Evolutionary conservation across 1,140 invertebrate genomes (phyloP).

Genomic region (Brachionus koreanus): DNA sequence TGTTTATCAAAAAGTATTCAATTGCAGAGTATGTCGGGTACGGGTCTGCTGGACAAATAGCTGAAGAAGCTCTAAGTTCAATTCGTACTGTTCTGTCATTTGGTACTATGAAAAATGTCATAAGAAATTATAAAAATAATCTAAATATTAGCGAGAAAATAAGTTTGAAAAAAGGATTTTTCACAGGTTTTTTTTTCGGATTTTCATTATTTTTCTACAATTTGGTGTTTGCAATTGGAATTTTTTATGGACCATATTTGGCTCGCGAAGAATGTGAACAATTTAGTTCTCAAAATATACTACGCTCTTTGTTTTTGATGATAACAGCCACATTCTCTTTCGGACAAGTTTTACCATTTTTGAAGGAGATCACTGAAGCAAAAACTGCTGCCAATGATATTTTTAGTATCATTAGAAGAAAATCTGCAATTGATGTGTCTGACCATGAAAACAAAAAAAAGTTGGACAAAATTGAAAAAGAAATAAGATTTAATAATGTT

Average conservation of each 20-base stretch:
- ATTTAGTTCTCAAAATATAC: not conserved
- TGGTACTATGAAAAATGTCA: slow-evolving; percentile 46
- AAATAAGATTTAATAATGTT: slow-evolving; percentile 78
- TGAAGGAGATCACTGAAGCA: not conserved
- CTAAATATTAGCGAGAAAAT: slow-evolving; percentile 48
- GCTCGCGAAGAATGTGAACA: not conserved
- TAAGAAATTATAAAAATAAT: not conserved
- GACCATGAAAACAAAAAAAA: not conserved
- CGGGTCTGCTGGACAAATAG: slow-evolving; percentile 55
- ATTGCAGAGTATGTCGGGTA: slow-evolving; percentile 53
- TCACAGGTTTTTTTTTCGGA: not conserved
- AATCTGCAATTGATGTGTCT: not conserved
- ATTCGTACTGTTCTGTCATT: slow-evolving; percentile 58
- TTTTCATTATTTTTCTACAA: not conserved
- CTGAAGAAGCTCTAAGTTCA: slow-evolving; percentile 56
- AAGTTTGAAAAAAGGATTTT: slow-evolving; percentile 48
- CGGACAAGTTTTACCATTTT: slow-evolving; percentile 13
- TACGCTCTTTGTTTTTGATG: not conserved
- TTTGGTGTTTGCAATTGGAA: not conserved
- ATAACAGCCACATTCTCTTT: not conserved
- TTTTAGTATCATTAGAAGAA: not conserved
- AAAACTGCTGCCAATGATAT: not conserved
- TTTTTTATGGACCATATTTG: slow-evolving; percentile 5
- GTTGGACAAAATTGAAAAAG: slow-evolving; percentile 66
- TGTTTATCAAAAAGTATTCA: slow-evolving; percentile 44